Base-by-base conservation (phyloP, 2,113 vertebrate genomes). In the Microcebus ravelobensis region DNA sequence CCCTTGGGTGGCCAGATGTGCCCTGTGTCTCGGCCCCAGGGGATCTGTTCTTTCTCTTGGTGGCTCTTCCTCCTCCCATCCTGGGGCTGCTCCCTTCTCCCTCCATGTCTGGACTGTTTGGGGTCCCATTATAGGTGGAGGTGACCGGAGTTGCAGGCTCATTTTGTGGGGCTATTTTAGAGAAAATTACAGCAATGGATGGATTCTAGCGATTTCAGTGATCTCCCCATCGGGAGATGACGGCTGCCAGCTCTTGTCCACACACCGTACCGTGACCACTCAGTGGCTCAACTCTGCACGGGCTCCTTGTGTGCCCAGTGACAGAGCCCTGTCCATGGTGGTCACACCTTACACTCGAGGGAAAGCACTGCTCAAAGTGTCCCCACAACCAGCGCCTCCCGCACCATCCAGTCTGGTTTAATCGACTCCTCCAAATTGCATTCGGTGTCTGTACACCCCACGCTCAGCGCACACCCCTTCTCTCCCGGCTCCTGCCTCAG, bases 301-400 rank as follows among this genome's bases (percentile, higher is more conserved):
- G 5, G 3, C 1, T 23, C 29, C 34, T 61, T 34, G 3, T 1
- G 14, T 1, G 63, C 29, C 48, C 1, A 0, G 2, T 0, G 20
- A 10, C 31, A 27, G 85, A 27, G n/a, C 8, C 29, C 20, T 1
- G 6, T 23, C 50, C 1, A 0, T 2, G 34, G 15, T 1, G 34
- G 27, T 27, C 21, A 34, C 0, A 5, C 25, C 70, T 52, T n/a
- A 10, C 14, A 3, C 73, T 52, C 9, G 4, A 55, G 50, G 61
- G 5, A 8, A 20, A 48, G 29, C 0, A 0, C 71, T 34, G 36
- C 81, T 31, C 8, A 48, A 23, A n/a, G 21, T n/a, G 85, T 36
- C 27, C 27, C 14, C 13, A 3, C 0, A 17, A 57, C 36, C 34
- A 6, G n/a, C 8, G 23, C 5, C 63, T 65, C 14, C 13, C 6